Evolutionary conservation across 2,888 invertebrate genomes (phyloP).

Genomic region (Brenthis daphne): DNA sequence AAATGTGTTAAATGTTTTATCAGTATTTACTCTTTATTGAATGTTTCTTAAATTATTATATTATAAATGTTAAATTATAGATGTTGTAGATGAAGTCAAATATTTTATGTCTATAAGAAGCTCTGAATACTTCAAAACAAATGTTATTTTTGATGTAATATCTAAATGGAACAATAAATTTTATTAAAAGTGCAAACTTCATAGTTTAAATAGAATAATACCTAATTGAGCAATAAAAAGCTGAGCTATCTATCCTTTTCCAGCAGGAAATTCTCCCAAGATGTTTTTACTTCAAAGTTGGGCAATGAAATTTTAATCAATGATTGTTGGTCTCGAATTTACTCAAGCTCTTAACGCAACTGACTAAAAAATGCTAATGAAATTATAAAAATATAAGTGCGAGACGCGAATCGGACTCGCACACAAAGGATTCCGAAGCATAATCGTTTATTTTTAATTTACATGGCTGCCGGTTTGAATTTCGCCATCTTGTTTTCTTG

Average conservation of each 20-base stretch:
- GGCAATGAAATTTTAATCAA: too few species aligned
- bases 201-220: conserved; percentile 37
- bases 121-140: conserved; percentile 53
- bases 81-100: conserved; percentile 62
- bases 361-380: too few species aligned
- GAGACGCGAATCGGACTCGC: too few species aligned
- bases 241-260: background rate
- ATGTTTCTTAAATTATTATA: conserved; percentile 58
- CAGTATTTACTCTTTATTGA: conserved; percentile 62
- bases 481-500: too few species aligned
- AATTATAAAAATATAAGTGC: too few species aligned
- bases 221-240: background rate
- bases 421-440: too few species aligned
- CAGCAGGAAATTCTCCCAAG: too few species aligned
- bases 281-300: too few species aligned
- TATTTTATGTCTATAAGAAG: conserved; percentile 65
- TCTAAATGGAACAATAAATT: conserved; percentile 69
- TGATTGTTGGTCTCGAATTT: too few species aligned
- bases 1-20: conserved; percentile 73
- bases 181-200: conserved; percentile 45
- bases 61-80: conserved; percentile 63
- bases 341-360: too few species aligned
- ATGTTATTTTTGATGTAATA: conserved; percentile 69
- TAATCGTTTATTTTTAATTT: too few species aligned
- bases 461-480: too few species aligned